A percentile compares a stretch with the other conserved stretches of the same genome.
phyloP scores from a whole-genome alignment of 2,113 vertebrate genomes.

The Carollia perspicillata region DNA sequence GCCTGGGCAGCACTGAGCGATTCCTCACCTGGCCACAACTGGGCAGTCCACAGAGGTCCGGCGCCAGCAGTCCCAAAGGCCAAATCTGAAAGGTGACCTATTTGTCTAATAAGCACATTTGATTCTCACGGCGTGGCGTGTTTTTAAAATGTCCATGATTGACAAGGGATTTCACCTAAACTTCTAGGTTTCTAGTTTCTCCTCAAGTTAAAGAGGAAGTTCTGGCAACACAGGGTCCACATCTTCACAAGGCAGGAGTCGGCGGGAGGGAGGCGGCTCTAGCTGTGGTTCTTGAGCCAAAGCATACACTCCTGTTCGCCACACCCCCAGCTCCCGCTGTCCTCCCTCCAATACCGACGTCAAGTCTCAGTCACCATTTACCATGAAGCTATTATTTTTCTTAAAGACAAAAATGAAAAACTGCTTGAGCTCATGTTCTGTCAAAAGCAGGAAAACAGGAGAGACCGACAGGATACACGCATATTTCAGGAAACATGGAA shows the following conservation, averaged over 20 bases:
- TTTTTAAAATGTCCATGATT: not conserved
- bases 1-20: not conserved
- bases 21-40: not conserved
- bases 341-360: not conserved
- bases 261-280: no score
- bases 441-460: not conserved
- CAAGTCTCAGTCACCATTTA: not conserved
- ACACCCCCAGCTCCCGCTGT: not conserved
- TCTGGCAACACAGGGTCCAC: not conserved
- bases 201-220: not conserved
- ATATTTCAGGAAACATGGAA: not conserved
- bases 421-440: not conserved
- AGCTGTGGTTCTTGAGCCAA: not conserved
- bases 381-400: not conserved
- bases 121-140: not conserved
- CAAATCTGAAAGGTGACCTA: not conserved
- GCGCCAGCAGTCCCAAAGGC: not conserved
- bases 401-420: constrained; percentile 3
- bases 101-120: not conserved
- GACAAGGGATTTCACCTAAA: not conserved
- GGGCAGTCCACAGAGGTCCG: not conserved
- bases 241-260: not conserved
- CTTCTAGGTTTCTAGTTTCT: not conserved
- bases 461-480: not conserved
- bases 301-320: no score